Conservation (phyloP, 2,888 invertebrate species). For the Folsomia candida region DNA sequence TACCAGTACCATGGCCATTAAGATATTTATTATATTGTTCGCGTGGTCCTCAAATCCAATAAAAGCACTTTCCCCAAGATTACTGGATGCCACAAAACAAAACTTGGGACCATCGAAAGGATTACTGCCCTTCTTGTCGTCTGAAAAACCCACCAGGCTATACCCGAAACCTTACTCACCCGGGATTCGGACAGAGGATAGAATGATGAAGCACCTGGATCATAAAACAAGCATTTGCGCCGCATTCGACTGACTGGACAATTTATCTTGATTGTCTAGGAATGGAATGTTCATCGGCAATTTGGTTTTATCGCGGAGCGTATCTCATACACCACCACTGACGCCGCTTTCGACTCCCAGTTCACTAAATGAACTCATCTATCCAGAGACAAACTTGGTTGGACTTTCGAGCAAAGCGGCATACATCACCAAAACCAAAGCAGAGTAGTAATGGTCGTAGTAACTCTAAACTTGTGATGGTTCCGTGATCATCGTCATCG, state of each 20-base stretch:
- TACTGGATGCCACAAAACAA: neutral
- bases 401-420: too few relatives aligned
- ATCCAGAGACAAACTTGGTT: too few relatives aligned
- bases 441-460: neutral
- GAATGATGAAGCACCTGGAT: conserved; percentile 11
- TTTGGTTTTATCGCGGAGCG: neutral
- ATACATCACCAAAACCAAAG: too few relatives aligned
- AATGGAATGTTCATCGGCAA: neutral
- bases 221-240: conserved; percentile 7
- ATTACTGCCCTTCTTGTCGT: neutral
- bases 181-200: neutral
- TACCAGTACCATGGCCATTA: neutral
- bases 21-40: neutral
- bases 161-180: neutral
- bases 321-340: too few relatives aligned
- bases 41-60: neutral
- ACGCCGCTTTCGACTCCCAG: too few relatives aligned
- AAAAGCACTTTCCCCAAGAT: neutral
- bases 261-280: conserved; percentile 7
- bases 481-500: too few relatives aligned
- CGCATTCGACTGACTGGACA: neutral
- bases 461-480: neutral
- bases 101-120: neutral
- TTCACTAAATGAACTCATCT: too few relatives aligned
- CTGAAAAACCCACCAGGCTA: neutral